Base-by-base conservation (phyloP, 2,888 invertebrate species). In the Eupeodes luniger region DNA sequence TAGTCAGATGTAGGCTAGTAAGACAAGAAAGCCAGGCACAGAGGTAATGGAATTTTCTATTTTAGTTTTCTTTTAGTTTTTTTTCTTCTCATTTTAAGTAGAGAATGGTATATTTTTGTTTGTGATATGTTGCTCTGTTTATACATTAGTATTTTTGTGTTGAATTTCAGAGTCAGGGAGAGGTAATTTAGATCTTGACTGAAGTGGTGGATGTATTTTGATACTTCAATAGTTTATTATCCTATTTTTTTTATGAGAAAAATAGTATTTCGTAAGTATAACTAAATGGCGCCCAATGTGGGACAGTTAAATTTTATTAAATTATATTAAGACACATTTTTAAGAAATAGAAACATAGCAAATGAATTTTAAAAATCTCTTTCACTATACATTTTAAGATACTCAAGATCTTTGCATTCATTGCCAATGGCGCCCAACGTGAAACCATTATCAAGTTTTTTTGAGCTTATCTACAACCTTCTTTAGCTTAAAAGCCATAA, bases 1-100 rank as follows among this genome's bases (percentile, higher is more conserved):
- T 88, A 85, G 85, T 69, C 9, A 57, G 44, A 85, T 88, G 81
- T 84, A 69, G 85, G 85, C 75, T 78, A 74, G 77, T 78, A 67
- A 82, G 51, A 67, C 70, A 70, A 64, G 57, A 55, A 69, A 44
- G 16, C 10, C 55, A 40, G 16, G 12, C 55, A 40, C 5, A n/a
- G 49, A 34, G n/a, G 14, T 47, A 66, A 80, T 81, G 61, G 34
- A 3, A 64, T 72, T 67, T 67, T 76, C 51, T 78, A 66, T 51
- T 55, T 44, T 51, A 74, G 44, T 40, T 78, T 49, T 69, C 16
- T 36, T 53, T 12, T 7, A 61, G 27, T 27, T 27, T 27, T 27
- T 27, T 62, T 57, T 69, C 47, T 51, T 69, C 16, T 57, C 40
- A 19, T 40, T 12, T 1, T 9, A 14, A 12, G 4, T 2, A 57